phyloP scores from a whole-genome alignment of 1,140 invertebrate genomes.

The Sitobion miscanthi region DNA sequence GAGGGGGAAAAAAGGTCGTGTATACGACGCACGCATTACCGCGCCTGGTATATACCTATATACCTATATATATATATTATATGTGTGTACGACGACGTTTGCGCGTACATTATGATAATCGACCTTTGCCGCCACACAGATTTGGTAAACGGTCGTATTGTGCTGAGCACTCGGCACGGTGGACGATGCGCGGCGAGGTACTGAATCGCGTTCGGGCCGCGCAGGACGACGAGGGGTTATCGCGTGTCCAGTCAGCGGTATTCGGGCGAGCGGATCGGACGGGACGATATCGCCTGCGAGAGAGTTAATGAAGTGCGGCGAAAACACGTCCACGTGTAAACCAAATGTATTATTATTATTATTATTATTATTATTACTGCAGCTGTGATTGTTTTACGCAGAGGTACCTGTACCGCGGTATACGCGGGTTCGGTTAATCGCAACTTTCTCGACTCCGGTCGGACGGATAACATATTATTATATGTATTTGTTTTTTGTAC shows the following conservation, averaged over 20 bases:
- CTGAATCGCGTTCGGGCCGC: not conserved
- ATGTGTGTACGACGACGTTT: not conserved
- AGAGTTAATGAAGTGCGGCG: constrained; percentile 22
- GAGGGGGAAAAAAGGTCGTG: not conserved
- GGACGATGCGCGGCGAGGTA: not conserved
- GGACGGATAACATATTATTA: too few species aligned
- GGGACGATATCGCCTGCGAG: not conserved
- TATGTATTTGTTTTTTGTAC: too few species aligned
- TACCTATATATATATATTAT: too few species aligned
- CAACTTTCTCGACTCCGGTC: too few species aligned
- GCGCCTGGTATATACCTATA: not conserved
- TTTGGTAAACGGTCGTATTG: constrained; percentile 12
- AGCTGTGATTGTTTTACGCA: not conserved
- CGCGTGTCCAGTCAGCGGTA: constrained; percentile 23
- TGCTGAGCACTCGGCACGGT: constrained; percentile 28
- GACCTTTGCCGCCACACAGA: not conserved
- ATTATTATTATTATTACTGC: not conserved
- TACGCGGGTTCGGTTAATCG: not conserved
- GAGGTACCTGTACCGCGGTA: not conserved
- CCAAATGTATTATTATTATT: not conserved
- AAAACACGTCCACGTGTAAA: not conserved
- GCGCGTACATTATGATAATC: constrained; percentile 25
- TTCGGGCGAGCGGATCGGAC: not conserved
- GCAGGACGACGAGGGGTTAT: not conserved
- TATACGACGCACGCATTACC: not conserved